Evolutionary conservation across 1,140 invertebrate species (phyloP).

Genomic region (Anagrus nilaparvatae): DNA sequence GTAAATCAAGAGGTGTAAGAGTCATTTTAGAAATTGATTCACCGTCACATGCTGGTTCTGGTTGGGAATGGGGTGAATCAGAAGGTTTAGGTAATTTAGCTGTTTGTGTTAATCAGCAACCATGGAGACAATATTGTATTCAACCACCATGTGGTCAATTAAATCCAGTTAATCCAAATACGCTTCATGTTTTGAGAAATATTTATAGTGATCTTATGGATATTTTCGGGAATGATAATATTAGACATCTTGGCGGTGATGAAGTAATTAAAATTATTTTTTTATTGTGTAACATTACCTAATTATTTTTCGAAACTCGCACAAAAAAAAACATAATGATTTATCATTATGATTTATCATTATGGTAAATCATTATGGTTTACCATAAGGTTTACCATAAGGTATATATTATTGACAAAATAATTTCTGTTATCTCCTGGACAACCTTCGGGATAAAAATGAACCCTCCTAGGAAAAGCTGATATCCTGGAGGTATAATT

Average conservation of each 20-base stretch:
- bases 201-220: conserved; percentile 58
- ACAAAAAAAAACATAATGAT: too few relatives aligned
- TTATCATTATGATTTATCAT: too few relatives aligned
- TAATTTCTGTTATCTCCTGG: too few relatives aligned
- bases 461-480: too few relatives aligned
- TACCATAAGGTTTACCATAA: too few relatives aligned
- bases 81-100: conserved; percentile 57
- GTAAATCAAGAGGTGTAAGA: conserved; percentile 57
- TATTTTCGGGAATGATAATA: conserved; percentile 52
- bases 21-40: conserved; percentile 67
- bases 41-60: conserved; percentile 70
- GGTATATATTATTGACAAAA: too few relatives aligned
- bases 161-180: conserved; percentile 66
- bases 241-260: conserved; percentile 76
- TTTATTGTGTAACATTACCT: conserved; percentile 12
- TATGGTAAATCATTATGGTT: too few relatives aligned
- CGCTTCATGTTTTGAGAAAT: conserved; percentile 57
- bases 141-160: conserved; percentile 77
- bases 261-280: conserved; percentile 48
- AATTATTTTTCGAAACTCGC: too few relatives aligned
- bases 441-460: too few relatives aligned
- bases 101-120: conserved; percentile 63
- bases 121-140: conserved; percentile 67
- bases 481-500: too few relatives aligned
- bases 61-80: conserved; percentile 65